Evolutionary conservation across 2,888 invertebrate species (phyloP), one percentile per base, ranked within the genome.

Genomic region (Mythimna pallens): DNA sequence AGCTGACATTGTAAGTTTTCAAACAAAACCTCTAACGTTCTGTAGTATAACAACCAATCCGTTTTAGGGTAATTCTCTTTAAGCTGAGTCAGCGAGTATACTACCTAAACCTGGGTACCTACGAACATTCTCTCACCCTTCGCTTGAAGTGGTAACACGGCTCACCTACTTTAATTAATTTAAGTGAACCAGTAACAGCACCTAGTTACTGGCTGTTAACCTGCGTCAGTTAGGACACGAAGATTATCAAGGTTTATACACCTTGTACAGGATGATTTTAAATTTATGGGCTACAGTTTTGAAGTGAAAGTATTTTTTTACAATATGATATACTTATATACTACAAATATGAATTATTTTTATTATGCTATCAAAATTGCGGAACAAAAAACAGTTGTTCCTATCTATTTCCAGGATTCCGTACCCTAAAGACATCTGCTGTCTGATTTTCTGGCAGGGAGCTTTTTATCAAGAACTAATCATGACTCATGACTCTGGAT

Each of bases 121-220:
- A 54, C 17, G 47, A 40, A 72, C 64, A 55, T 9, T 55, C 61
- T 30, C 81, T 61, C 70, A 68, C 77, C 81, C 84, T 86, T 85
- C 75, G 82, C 79, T 76, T 59, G 36, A 76, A 73, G 78, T 81
- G 87, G 81, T 82, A 81, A 81, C 70, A 83, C 77, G 84, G 71
- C 83, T 76, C 82, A 86, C 82, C 83, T 86, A 88, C 79, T 89
- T 89, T 86, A 89, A 89, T 89, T 90, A 90, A 89, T 89, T 87
- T 88, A 87, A 85, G 84, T 80, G 81, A 84, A 82, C 87, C 82
- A 80, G 81, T 75, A 75, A 82, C 70, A 73, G 78, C 85, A 66
- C 25, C 22, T 36, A 79, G 82, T 68, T 77, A 73, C 73, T 70
- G 72, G 65, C 64, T 81, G 73, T 83, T 77, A 85, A 81, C 80